Base-by-base conservation (phyloP, 2,888 invertebrate genomes). In the Nebria brevicollis region DNA sequence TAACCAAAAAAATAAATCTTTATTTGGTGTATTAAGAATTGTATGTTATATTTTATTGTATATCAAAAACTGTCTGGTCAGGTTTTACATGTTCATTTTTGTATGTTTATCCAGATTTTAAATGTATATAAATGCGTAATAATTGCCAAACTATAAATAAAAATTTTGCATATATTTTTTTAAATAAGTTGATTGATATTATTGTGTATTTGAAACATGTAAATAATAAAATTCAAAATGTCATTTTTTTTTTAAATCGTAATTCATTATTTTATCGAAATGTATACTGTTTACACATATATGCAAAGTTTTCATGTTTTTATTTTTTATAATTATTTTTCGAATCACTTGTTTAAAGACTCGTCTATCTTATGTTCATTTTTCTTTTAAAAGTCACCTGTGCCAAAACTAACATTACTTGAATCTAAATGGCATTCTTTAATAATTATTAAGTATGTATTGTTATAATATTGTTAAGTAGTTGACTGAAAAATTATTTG, bases 391-490 rank as follows among this genome's bases (percentile, higher is more conserved):
- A 73, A 78, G 78, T 78, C 74, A 74, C 65, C 74, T 78, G 78
- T 78, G 78, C 78, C 78, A 78, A 78, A 78, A 78, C 66, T 78
- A 78, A 78, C 72, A 73, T 74, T 78, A 78, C 65, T 78, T 78
- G 72, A 66, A 66, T n/a, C 15, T 0, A 78, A 78, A 25, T 78
- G 34, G 73, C 66, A 15, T 42, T 42, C 78, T 77, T 73, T 77
- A 72, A 77, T 65, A 78, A 77, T 77, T 54, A 77, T 77, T 77
- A 77, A 73, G 77, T 77, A 77, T 74, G 6, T n/a, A 26, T 72
- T 34, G 26, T 72, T 34, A 72, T 8, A 26, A 77, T 74, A 78
- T 78, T 78, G 66, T 78, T 78, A 74, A 74, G 26, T 66, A 66
- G 73, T 78, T 73, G 78, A 78, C 74, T 78, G 78, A 78, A 74